Conservation (phyloP, 2,797 vertebrate species). For the Enteromius paludinosus region DNA sequence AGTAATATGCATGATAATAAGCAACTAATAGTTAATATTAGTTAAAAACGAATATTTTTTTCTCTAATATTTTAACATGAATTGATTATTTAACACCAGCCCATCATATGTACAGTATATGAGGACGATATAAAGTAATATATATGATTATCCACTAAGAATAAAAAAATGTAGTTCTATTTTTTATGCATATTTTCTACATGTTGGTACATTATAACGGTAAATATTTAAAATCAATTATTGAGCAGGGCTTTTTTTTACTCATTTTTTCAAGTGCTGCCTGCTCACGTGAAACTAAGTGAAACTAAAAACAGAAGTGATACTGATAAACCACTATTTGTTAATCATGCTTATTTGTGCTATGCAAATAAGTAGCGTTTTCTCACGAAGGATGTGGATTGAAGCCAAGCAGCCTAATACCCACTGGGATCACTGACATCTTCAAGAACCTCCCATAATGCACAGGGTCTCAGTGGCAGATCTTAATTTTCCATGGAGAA, state of each 20-base stretch:
- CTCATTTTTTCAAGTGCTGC: neutral
- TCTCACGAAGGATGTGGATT: constrained; percentile 47
- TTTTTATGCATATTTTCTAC: neutral
- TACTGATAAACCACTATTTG: neutral
- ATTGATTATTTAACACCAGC: neutral
- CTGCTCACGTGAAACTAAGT: neutral
- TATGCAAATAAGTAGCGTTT: constrained; percentile 38
- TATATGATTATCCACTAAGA: neutral
- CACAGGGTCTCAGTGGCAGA: constrained; percentile 43
- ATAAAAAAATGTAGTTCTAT: neutral
- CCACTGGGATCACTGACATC: constrained; percentile 27
- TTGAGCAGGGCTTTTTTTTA: neutral
- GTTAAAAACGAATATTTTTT: too few relatives aligned
- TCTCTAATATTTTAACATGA: neutral
- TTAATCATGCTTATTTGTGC: constrained; percentile 28
- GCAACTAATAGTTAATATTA: too few relatives aligned
- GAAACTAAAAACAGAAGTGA: neutral
- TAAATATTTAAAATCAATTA: neutral
- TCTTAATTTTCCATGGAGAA: constrained; percentile 52
- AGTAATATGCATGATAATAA: too few relatives aligned
- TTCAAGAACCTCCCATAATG: constrained; percentile 40
- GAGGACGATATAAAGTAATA: neutral
- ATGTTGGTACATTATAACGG: neutral
- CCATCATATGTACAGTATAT: neutral
- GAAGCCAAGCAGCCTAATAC: constrained; percentile 36